Percentiles rank a stretch among this genome's conserved stretches.
These are phyloP conservation scores for Pemphredon lugubris DNA, from an alignment of 2,888 invertebrate species.

Conservation along the genomic window DNA sequence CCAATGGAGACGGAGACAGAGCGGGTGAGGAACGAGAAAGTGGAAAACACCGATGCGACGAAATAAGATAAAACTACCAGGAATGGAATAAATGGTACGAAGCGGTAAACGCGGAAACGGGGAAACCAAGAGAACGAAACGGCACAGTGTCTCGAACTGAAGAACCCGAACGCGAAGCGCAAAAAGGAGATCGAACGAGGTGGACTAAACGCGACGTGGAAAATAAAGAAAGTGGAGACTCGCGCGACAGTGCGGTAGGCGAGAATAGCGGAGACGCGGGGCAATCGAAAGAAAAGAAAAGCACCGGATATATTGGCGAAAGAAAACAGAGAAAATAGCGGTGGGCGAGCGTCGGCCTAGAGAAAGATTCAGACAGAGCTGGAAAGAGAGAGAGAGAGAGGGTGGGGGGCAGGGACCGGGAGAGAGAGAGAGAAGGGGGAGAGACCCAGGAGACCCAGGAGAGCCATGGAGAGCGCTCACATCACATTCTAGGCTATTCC, in stretches of 20 bases:
- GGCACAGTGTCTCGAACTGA: too few relatives aligned
- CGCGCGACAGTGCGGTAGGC: conserved; percentile 10
- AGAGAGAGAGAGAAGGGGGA: conserved; percentile 8
- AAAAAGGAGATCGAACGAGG: too few relatives aligned
- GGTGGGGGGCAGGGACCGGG: conserved; percentile 23
- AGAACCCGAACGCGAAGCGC: too few relatives aligned
- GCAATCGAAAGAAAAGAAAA: conserved; percentile 22
- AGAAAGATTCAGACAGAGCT: too few relatives aligned
- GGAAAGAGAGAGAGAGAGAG: conserved; percentile 7
- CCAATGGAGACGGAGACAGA: background rate
- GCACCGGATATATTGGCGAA: too few relatives aligned
- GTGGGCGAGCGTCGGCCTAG: background rate
- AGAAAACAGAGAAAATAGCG: too few relatives aligned
- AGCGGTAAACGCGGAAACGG: too few relatives aligned
- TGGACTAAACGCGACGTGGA: too few relatives aligned
- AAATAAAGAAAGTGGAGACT: too few relatives aligned
- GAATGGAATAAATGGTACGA: too few relatives aligned
- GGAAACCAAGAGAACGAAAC: too few relatives aligned
- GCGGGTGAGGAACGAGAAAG: conserved; percentile 2
- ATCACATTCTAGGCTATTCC: conserved; percentile 82
- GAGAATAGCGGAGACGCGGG: too few relatives aligned
- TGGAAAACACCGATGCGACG: conserved; percentile 3
- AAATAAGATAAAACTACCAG: background rate
- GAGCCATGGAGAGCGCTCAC: conserved; percentile 74
- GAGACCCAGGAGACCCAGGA: conserved; percentile 40